Percentiles rank a stretch among this genome's conserved stretches.
These are phyloP conservation scores for Scophthalmus maximus DNA, from an alignment of 2,113 vertebrate species.

Conservation along the genomic window DNA sequence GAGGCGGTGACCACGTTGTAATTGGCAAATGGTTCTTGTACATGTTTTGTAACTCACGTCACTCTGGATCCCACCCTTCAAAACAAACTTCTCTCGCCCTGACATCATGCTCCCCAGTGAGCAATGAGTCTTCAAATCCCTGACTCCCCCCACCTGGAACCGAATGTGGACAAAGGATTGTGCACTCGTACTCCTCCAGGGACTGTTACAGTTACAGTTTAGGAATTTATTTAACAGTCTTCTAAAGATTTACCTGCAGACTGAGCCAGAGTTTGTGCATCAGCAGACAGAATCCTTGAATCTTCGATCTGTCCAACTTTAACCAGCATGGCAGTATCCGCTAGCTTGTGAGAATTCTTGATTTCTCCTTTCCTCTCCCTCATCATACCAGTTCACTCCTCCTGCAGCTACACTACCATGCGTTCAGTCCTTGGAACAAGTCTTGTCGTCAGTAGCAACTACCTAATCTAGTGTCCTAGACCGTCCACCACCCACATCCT, in stretches of 20 bases:
- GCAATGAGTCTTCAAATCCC: constrained; percentile 26
- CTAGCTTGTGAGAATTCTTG: not conserved
- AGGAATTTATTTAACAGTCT: not conserved
- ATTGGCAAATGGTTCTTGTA: constrained; percentile 70
- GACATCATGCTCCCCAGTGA: constrained; percentile 74
- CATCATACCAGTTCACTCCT: not conserved
- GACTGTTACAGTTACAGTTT: not conserved
- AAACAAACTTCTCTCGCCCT: constrained; percentile 69
- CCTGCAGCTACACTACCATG: not conserved
- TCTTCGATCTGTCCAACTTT: not conserved
- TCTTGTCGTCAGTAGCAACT: not conserved
- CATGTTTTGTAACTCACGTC: constrained; percentile 78
- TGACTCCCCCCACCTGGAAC: constrained; percentile 27
- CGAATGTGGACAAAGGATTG: not conserved
- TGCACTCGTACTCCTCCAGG: not conserved
- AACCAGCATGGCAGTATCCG: not conserved
- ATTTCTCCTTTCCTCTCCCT: not conserved
- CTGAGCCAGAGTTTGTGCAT: not conserved
- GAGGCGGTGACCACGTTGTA: constrained; percentile 54
- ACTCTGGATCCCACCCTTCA: constrained; percentile 79
- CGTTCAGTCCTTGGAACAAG: not conserved
- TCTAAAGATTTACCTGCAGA: constrained; percentile 5
- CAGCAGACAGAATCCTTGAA: not conserved
- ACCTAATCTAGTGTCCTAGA: not conserved
- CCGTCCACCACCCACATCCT: not conserved